Conservation (phyloP, 2,797 vertebrate genomes). For the Halcyon chelicuti region DNA sequence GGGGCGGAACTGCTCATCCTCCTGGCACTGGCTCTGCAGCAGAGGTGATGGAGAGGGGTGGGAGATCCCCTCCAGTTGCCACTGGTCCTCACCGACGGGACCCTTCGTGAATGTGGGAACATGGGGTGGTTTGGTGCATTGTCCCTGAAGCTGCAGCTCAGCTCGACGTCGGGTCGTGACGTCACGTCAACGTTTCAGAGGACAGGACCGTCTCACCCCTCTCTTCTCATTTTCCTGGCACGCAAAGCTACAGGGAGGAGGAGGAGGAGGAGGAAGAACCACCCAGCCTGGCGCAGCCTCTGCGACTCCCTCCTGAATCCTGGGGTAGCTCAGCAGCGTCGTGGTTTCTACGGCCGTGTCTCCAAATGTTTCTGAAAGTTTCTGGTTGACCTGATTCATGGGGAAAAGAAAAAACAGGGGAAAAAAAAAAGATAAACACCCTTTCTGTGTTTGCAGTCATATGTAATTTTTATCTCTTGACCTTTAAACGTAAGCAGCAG, state of each 20-base stretch:
- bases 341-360: neutral
- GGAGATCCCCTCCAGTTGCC: neutral
- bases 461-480: conserved; percentile 88
- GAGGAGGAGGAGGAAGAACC: neutral
- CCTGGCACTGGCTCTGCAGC: neutral
- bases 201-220: neutral
- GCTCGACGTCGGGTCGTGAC: neutral
- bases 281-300: neutral
- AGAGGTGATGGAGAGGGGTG: accelerated
- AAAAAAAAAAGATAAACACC: conserved; percentile 73
- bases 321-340: neutral
- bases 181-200: accelerated
- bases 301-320: neutral
- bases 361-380: conserved; percentile 72
- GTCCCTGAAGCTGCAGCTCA: neutral
- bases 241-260: accelerated
- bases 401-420: neutral
- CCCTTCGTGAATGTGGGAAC: accelerated
- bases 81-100: neutral
- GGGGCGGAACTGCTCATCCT: neutral
- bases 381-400: conserved; percentile 71
- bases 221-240: neutral
- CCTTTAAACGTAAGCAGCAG: conserved; percentile 86
- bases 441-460: conserved; percentile 82
- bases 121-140: accelerated